Base-by-base conservation (phyloP, 2,888 invertebrate genomes). In the Anthophora plumipes region DNA sequence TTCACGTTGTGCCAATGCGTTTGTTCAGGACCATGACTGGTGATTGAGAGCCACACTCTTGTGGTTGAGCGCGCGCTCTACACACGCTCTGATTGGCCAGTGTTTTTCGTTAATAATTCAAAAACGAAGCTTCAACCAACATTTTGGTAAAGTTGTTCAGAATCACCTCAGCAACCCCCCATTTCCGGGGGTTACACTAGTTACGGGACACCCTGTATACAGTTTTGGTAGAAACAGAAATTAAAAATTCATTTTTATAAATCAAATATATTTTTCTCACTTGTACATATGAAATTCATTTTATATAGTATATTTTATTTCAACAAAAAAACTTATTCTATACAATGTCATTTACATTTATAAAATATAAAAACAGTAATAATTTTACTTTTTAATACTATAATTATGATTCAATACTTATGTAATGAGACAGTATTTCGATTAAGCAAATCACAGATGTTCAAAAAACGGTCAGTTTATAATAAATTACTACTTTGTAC, bases 361-460 rank as follows among this genome's bases (percentile, higher is more conserved):
- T 88, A 90, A 90, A 88, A 90, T 90, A 90, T 89, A 90, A 90
- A 90, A 90, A 90, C 89, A 88, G 82, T 84, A 89, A 85, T 88
- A 87, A 88, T 82, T 86, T 85, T 84, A 82, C 87, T 84, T 84
- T 85, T 86, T 83, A 83, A 86, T 87, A 76, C 43, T 80, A 73
- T 80, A 77, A 79, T 79, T 81, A 79, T 80, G 81, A 85, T 85
- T 84, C 73, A 84, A 79, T 83, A 87, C 83, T 88, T 66, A 89
- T 79, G 63, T 79, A 80, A 80, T 87, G 79, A 84, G 59, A 77
- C 63, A 77, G 37, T 68, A 71, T 75, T 69, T 72, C 3, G 9
- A 55, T 63, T 70, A 39, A 73, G 84, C 84, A 57, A 85, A 88
- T 89, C 89, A 90, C 91, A 90, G 89, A 85, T 72, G 76, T 88